Base-by-base conservation (phyloP, 2,797 vertebrate species). In the Moxostoma hubbsi region DNA sequence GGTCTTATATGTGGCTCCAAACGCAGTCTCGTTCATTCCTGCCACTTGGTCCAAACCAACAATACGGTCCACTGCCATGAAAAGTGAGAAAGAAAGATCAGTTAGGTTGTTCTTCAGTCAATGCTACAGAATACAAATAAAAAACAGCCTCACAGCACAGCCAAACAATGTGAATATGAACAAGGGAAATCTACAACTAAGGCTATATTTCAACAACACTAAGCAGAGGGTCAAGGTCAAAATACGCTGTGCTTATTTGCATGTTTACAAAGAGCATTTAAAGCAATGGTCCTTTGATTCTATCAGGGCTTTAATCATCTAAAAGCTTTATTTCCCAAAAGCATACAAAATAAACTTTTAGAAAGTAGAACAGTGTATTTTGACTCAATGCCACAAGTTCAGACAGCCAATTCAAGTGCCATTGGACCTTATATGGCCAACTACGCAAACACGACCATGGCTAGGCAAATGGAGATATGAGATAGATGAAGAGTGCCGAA, bases 41-140 rank as follows among this genome's bases (percentile, higher is more conserved):
- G 97, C 97, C 81, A 99, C 97, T 89, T 99, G 97, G 90, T 99
- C 97, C 89, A 99, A 92, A 65, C 98, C 98, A 67, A 98, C 98
- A 3, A 99, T 99, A 6, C 97, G 96, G 89, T 99, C 98, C 85
- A 99, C 98, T 98, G 92, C 57, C 53, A 73, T 65, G 53, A 71
- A 80, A 61, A 86, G 0, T 9, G 24, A 46, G 75, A 50, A 66
- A 83, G 54, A 86, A 0, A 15, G 1, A 77, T 5, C 64, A 11
- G 66, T 36, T 36, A 3, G 36, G 36, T 46, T 68, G 24, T 69
- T 43, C 2, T 77, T 24, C 36, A 6, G 59, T 9, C 8, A 55
- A 43, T 36, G 36, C 43, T 49, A 72, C 1, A 72, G 43, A n/a
- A 73, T 4, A 18, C 4, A 36, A 57, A 12, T 13, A 15, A 69